Evolutionary conservation across 2,797 vertebrate genomes (phyloP), one percentile per base, ranked within the genome.

Genomic region (Eutrigla gurnardus): DNA sequence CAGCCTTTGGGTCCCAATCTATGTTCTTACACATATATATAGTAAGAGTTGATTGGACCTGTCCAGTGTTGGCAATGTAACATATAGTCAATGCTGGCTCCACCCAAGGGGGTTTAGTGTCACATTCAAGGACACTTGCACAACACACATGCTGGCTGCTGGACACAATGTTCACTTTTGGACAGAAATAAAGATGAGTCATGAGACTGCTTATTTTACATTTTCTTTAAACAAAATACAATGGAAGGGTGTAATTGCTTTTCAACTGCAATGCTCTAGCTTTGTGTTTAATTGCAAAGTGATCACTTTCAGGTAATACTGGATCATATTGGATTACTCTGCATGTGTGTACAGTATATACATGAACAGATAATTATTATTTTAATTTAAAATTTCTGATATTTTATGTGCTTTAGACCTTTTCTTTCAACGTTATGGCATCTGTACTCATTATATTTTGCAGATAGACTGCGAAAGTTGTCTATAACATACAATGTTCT

Each of bases 101-200:
- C 52, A 53, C 73, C 61, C 47, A 18, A 47, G 54, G 61, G 53
- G 36, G 8, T 54, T 47, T 40, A 18, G 57, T 55, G 68, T 58
- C 50, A 76, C 39, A 70, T 59, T 76, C 68, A 81, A 76, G 73
- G 68, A 76, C 73, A 63, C 45, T 42, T 43, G 14, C n/a, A 39
- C 42, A 15, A 11, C 33, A 42, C 65, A 42, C 47, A 45, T 1
- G 32, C 33, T 15, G 33, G 54, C 39, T 64, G 43, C 52, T 42
- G 65, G 42, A 58, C 59, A 69, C 43, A 25, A 13, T 13, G 32
- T 18, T 69, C 36, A 10, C 18, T 49, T 25, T 45, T 61, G 46
- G n/a, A 42, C 6, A 2, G 18, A 40, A 68, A 70, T n/a, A 14
- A 40, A 25, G 25, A 25, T 25, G 25, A 25, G 25, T 25, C 25